Evolutionary conservation across 2,113 vertebrate genomes (phyloP).

Genomic region (Pedetes capensis): DNA sequence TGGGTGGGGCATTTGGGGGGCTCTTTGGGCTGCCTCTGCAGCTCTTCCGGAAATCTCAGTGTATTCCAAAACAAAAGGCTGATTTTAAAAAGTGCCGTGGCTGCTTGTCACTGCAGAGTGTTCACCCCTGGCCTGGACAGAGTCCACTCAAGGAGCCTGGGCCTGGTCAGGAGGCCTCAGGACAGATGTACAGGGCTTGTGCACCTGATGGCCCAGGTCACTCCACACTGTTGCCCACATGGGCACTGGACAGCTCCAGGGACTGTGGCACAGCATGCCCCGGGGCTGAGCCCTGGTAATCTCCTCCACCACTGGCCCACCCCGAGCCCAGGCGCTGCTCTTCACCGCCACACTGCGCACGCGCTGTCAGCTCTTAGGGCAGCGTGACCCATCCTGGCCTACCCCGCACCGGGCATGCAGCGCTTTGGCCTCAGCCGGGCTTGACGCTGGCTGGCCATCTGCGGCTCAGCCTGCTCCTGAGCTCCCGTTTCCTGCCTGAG

Average conservation of each 20-base stretch:
- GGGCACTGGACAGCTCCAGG: background rate
- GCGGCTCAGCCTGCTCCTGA: background rate
- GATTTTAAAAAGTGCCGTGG: background rate
- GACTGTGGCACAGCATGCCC: background rate
- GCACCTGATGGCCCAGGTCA: background rate
- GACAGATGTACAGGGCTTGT: background rate
- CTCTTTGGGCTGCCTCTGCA: background rate
- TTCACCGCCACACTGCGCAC: background rate
- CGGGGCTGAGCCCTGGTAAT: too few relatives aligned
- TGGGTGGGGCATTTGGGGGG: accelerated
- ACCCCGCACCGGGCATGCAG: background rate
- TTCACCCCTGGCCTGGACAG: accelerated
- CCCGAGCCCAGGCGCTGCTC: background rate
- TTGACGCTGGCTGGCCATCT: background rate
- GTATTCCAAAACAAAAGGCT: background rate
- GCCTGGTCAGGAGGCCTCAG: background rate
- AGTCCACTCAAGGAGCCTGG: background rate
- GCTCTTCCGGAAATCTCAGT: background rate
- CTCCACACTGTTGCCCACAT: background rate
- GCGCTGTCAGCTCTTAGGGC: background rate
- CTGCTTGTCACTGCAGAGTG: background rate
- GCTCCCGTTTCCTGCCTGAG: background rate
- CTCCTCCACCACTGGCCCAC: too few relatives aligned
- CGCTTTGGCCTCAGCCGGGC: background rate
- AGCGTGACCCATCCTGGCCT: background rate